Evolutionary conservation across 2,113 vertebrate species (phyloP).

Genomic region (Strix aluco): DNA sequence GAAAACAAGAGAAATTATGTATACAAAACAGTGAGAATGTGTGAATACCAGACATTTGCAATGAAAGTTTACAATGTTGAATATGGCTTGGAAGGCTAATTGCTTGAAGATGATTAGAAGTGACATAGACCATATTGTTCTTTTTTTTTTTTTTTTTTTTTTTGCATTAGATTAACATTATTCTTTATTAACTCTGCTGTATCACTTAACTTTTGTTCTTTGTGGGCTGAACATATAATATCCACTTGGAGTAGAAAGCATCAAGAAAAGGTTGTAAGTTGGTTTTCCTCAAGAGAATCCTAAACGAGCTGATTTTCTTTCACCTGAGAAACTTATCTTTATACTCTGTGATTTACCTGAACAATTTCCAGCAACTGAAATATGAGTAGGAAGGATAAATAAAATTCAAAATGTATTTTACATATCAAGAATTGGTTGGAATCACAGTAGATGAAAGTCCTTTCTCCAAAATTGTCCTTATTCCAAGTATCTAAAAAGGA

Average conservation of each 20-base stretch:
- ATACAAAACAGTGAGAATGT: not conserved
- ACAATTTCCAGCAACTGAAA: not conserved
- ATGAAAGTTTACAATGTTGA: not conserved
- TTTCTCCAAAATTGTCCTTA: not conserved
- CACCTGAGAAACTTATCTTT: not conserved
- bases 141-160: not conserved
- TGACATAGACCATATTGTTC: not conserved
- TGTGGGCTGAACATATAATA: not conserved
- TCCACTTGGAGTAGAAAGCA: not conserved
- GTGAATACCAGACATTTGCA: not conserved
- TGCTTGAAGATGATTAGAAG: not conserved
- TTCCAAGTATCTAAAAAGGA: not conserved
- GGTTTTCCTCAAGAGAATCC: not conserved
- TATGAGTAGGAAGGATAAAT: not conserved
- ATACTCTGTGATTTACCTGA: not conserved
- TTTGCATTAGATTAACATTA: not conserved
- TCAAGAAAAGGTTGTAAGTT: not conserved
- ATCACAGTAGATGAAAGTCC: not conserved
- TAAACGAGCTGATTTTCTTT: not conserved
- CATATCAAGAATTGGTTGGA: not conserved
- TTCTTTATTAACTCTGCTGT: not conserved
- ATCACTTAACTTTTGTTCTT: not conserved
- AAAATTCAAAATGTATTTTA: not conserved
- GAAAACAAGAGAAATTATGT: not conserved
- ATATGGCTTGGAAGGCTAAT: not conserved